These are phyloP conservation scores for Labeo rohita DNA, from an alignment of 2,113 vertebrate genomes.

Conservation along the genomic window DNA sequence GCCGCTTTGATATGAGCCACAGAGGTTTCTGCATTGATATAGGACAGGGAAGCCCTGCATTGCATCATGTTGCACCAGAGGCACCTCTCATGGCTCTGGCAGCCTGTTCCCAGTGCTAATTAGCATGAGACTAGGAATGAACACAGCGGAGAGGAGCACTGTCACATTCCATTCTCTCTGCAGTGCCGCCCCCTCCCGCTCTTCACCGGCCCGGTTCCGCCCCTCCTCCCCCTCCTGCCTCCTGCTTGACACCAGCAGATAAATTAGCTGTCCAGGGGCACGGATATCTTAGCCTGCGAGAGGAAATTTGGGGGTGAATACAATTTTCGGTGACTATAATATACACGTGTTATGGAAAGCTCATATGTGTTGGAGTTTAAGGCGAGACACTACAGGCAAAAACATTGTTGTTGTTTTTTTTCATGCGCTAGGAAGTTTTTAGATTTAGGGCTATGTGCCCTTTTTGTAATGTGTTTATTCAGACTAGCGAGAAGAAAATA, in stretches of 20 bases:
- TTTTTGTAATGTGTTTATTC: neutral
- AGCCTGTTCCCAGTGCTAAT: constrained; percentile 71
- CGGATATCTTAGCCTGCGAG: constrained; percentile 56
- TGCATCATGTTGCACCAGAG: constrained; percentile 41
- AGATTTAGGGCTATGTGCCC: neutral
- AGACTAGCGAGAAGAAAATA: neutral
- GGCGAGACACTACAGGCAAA: neutral
- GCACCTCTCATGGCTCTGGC: constrained; percentile 39
- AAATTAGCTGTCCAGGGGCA: constrained; percentile 66
- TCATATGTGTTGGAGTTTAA: constrained; percentile 6
- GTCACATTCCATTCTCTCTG: constrained; percentile 54
- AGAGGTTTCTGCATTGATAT: constrained; percentile 27
- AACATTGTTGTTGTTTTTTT: neutral
- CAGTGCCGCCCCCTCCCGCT: constrained; percentile 35
- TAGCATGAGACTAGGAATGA: constrained; percentile 71
- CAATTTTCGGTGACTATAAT: constrained; percentile 31
- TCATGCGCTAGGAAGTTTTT: neutral
- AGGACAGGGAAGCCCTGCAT: constrained; percentile 49
- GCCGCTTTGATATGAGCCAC: constrained; percentile 31
- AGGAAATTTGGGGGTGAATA: constrained; percentile 13
- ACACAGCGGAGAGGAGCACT: constrained; percentile 49
- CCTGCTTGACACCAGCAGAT: constrained; percentile 68
- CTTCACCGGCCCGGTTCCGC: neutral
- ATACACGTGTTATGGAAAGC: constrained; percentile 30
- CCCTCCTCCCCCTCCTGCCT: constrained; percentile 60